These are phyloP conservation scores for Limnephilus marmoratus DNA, from an alignment of 2,888 invertebrate genomes.

Conservation along the genomic window DNA sequence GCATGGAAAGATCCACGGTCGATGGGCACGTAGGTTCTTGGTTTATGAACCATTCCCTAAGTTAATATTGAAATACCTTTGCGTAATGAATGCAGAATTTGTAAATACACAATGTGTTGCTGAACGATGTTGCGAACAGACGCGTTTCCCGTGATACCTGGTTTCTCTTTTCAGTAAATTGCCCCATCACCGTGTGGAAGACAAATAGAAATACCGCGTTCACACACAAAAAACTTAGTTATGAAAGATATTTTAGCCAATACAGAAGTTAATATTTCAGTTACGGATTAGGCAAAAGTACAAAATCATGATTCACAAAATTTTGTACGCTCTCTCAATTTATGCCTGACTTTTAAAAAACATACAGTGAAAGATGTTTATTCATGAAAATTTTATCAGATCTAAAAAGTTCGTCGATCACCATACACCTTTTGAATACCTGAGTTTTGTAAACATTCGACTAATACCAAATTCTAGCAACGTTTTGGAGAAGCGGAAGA, in stretches of 20 bases:
- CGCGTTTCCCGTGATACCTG: conserved; percentile 7
- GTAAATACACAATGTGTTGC: conserved; percentile 23
- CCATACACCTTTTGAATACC: neutral
- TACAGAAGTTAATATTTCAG: neutral
- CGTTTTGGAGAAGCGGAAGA: neutral
- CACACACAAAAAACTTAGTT: neutral
- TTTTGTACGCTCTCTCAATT: neutral
- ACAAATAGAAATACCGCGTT: neutral
- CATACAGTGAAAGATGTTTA: neutral
- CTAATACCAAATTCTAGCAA: neutral
- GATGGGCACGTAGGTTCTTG: conserved; percentile 24
- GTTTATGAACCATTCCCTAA: neutral
- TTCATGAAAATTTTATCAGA: neutral
- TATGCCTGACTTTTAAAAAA: neutral
- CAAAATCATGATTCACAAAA: neutral
- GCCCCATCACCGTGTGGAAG: neutral
- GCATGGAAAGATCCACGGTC: conserved; percentile 19
- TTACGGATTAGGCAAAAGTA: neutral
- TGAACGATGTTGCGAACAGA: conserved; percentile 11
- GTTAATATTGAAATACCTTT: conserved; percentile 18
- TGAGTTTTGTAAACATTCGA: neutral
- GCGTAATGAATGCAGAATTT: conserved; percentile 31
- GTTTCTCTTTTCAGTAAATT: conserved; percentile 37
- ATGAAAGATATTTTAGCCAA: neutral
- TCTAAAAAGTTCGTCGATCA: too few species aligned